These are phyloP conservation scores for Pipistrellus pipistrellus DNA, from an alignment of 2,797 vertebrate genomes.

Conservation along the genomic window DNA sequence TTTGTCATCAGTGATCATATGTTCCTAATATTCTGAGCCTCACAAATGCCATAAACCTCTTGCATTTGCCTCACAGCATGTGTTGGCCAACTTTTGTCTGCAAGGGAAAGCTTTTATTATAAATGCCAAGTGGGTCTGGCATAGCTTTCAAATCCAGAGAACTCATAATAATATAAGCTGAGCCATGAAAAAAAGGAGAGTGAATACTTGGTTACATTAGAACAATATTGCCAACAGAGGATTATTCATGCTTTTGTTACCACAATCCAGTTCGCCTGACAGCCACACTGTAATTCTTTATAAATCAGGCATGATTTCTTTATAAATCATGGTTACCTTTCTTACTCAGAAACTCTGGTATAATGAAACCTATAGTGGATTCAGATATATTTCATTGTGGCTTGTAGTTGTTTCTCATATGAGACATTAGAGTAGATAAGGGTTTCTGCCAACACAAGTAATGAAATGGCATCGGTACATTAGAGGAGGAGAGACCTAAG, in stretches of 20 bases:
- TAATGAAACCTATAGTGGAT: background rate
- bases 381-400: background rate
- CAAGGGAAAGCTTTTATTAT: conserved; percentile 55
- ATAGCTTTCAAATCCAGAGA: conserved; percentile 45
- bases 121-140: conserved; percentile 29
- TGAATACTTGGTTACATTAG: background rate
- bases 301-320: background rate
- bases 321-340: background rate
- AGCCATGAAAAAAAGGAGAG: background rate
- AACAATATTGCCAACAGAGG: conserved; percentile 32
- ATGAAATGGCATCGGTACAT: background rate
- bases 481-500: background rate
- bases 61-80: conserved; percentile 9
- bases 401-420: background rate
- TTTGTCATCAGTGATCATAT: conserved; percentile 62
- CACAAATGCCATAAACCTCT: conserved; percentile 50
- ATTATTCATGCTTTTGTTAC: background rate
- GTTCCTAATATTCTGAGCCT: conserved; percentile 65
- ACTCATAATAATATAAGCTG: background rate
- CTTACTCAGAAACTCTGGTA: background rate
- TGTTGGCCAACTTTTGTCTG: conserved; percentile 61
- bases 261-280: background rate
- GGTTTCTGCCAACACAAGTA: background rate
- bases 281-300: background rate
- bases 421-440: background rate